Evolutionary conservation across 2,888 invertebrate genomes (phyloP).

Genomic region (Apamea monoglypha): DNA sequence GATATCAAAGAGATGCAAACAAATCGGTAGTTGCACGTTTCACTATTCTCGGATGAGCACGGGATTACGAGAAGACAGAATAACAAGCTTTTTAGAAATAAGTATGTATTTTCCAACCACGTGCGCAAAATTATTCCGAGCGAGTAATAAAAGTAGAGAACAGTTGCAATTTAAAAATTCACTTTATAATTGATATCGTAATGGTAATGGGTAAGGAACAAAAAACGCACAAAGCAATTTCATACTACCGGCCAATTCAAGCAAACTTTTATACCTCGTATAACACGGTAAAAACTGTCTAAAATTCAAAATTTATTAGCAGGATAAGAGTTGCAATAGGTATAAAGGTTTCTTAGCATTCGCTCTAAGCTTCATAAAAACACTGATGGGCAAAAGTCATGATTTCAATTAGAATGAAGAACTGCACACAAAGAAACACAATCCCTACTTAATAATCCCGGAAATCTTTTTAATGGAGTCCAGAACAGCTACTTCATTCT

Average conservation of each 20-base stretch:
- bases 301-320: not conserved
- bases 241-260: not conserved
- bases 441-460: not conserved
- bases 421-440: not conserved
- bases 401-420: not conserved
- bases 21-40: not conserved
- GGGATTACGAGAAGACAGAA: conserved; percentile 6
- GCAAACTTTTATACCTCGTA: not conserved
- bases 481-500: not conserved
- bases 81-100: not conserved
- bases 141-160: not conserved
- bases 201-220: not conserved
- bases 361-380: not conserved
- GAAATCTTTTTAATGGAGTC: not conserved
- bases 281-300: not conserved
- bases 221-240: not conserved
- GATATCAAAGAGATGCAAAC: not conserved
- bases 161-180: conserved; percentile 15
- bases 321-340: not conserved
- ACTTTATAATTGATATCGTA: not conserved
- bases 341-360: not conserved
- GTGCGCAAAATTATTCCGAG: not conserved
- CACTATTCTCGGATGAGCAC: not conserved
- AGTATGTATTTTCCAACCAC: not conserved
- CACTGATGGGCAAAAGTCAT: not conserved